phyloP scores from a whole-genome alignment of 1,140 invertebrate species.

The Meloidogyne hapla region DNA sequence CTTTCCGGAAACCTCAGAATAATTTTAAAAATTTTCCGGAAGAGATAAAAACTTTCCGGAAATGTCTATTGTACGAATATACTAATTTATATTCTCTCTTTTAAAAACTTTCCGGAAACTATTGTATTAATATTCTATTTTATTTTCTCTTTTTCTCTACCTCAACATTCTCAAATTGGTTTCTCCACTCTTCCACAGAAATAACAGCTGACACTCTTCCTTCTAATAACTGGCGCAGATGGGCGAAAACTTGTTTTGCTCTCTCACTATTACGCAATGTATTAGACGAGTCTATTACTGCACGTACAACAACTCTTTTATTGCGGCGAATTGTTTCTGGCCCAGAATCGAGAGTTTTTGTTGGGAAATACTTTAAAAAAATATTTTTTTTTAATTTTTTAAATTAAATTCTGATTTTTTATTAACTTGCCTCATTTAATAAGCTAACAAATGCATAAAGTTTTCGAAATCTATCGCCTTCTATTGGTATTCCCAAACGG shows the following conservation, averaged over 20 bases:
- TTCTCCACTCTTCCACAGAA: conserved; percentile 47
- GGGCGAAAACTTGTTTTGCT: conserved; percentile 55
- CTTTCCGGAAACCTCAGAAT: neutral
- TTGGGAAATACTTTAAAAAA: conserved; percentile 43
- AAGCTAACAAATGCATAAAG: conserved; percentile 59
- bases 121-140: neutral
- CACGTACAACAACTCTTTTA: neutral
- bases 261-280: conserved; percentile 52
- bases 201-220: conserved; percentile 32
- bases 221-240: conserved; percentile 52
- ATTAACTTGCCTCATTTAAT: conserved; percentile 51
- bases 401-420: no score
- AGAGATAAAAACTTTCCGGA: no score
- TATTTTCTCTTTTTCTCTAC: conserved; percentile 33
- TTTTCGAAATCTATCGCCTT: conserved; percentile 56
- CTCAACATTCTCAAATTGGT: conserved; percentile 58
- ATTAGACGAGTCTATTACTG: neutral
- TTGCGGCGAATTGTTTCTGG: conserved; percentile 18
- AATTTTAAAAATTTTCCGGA: neutral
- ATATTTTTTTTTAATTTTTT: neutral
- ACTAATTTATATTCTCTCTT: no score
- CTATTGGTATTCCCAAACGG: conserved; percentile 43
- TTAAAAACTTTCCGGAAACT: neutral
- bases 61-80: no score
- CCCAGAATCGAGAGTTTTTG: conserved; percentile 25